Evolutionary conservation across 2,888 invertebrate species (phyloP).

Genomic region (Apamea sordens): DNA sequence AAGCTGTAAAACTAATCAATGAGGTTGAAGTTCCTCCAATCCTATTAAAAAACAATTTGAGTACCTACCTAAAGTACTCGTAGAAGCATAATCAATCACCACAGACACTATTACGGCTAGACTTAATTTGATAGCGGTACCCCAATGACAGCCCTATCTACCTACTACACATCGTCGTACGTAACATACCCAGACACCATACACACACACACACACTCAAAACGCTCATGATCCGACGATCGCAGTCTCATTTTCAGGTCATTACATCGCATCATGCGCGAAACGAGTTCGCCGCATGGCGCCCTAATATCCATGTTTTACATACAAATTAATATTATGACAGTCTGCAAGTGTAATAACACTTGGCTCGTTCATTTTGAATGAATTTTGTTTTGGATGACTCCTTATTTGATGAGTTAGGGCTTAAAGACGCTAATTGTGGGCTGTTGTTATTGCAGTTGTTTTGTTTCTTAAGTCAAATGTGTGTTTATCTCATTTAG

Average conservation of each 20-base stretch:
- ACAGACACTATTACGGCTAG: constrained; percentile 16
- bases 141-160: background rate
- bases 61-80: too few species aligned
- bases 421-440: constrained; percentile 26
- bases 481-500: background rate
- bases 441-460: constrained; percentile 12
- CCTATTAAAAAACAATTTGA: background rate
- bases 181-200: constrained; percentile 25
- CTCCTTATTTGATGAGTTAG: constrained; percentile 19
- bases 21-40: background rate
- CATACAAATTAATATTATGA: constrained; percentile 71
- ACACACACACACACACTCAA: constrained; percentile 49
- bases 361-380: constrained; percentile 47
- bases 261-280: constrained; percentile 71
- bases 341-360: constrained; percentile 64
- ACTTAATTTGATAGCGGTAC: constrained; percentile 29
- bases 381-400: constrained; percentile 54
- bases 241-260: constrained; percentile 76
- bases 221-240: constrained; percentile 59
- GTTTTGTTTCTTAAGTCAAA: constrained; percentile 18
- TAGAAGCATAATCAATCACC: background rate
- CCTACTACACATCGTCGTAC: background rate
- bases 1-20: background rate
- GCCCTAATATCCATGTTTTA: constrained; percentile 67
- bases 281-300: constrained; percentile 70